A percentile compares a stretch with the other conserved stretches of the same genome.
Conservation (phyloP, 2,113 vertebrate species). For the Podocnemis expansa region DNA sequence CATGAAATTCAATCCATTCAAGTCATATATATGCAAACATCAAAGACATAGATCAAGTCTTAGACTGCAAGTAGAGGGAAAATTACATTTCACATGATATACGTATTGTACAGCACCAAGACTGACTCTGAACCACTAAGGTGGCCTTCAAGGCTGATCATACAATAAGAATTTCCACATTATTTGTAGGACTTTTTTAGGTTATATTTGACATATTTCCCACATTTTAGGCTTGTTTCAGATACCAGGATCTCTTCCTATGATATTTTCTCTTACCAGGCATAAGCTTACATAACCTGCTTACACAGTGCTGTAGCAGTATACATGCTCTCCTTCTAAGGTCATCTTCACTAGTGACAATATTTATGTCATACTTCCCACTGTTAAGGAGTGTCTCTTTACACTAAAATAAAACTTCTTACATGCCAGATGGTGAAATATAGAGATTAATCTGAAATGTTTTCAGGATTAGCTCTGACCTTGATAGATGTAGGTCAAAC, state of each 20-base stretch:
- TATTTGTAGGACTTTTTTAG: background rate
- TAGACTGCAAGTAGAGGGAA: conserved; percentile 6
- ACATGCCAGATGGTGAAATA: background rate
- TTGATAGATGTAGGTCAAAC: conserved; percentile 36
- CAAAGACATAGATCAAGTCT: conserved; percentile 24
- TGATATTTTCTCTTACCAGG: background rate
- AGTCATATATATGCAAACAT: conserved; percentile 39
- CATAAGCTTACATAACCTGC: background rate
- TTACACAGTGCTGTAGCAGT: background rate
- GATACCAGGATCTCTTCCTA: background rate
- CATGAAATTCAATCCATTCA: conserved; percentile 11
- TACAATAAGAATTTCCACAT: background rate
- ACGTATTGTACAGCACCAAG: background rate
- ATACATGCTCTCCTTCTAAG: background rate
- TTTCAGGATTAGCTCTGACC: background rate
- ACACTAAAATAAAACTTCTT: background rate
- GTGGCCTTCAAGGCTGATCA: background rate
- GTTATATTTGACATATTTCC: background rate
- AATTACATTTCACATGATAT: conserved; percentile 28
- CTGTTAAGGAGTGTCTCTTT: background rate
- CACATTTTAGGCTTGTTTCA: background rate
- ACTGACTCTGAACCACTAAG: conserved; percentile 29
- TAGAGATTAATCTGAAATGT: background rate
- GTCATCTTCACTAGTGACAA: background rate
- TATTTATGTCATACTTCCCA: background rate